Evolutionary conservation across 1,140 invertebrate species (phyloP), one percentile per base, ranked within the genome.

Genomic region (Babylonia areolata): DNA sequence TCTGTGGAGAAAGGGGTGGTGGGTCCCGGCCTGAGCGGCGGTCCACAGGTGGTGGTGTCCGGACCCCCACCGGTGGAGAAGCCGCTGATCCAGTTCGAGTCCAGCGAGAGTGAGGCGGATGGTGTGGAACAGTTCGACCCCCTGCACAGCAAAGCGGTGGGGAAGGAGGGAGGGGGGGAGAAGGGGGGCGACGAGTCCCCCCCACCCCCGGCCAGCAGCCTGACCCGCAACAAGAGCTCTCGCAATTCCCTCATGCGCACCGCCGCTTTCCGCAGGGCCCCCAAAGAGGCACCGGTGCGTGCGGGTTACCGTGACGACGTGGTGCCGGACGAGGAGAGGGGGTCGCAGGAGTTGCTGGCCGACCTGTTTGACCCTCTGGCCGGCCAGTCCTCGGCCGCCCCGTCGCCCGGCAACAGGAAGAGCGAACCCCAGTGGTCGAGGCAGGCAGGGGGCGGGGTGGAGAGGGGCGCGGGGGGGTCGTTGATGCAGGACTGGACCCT

Each of bases 401-500:
- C 35, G 6, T 28, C 31, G 0, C 12, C 54, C 12, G 42, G 3
- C 6, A 77, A 20, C 35, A 28, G 54, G 9, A 6, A 6, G 0
- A 33, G 78, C 31, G 37, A 75, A 6, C 15, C 42, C 42, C 9
- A 28, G 6, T 11, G 46, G 31, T 5, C 6, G 12, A 6, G 37
- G n/a, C 35, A 33, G 31, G 46, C n/a, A 3, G 64, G 64, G 6
- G 46, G 15, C 28, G 51, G 80, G 42, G 54, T 54, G 28, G 39
- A 12, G 15, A 31, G 17, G 28, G 28, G 2, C 11, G 17, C 20
- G 28, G 28, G 64, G 5, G 69, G 28, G 12, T 84, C 82, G 28
- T 51, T 84, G 64, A 84, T 84, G 82, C 82, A 84, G 1, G 82
- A 84, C 82, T 84, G 82, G 82, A 73, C 64, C 3, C 31, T 84